Evolutionary conservation across 2,113 vertebrate genomes (phyloP).

Genomic region (human (Homo sapiens)): GRCh38 chr17:48425501-48426000

Average conservation of each 20-base stretch:
- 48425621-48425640: background rate
- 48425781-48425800: background rate
- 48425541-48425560: background rate
- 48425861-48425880: background rate
- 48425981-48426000: background rate
- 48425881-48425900: background rate
- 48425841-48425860: background rate
- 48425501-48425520: background rate
- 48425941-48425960: background rate
- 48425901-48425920: background rate
- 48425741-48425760: background rate
- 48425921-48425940: background rate
- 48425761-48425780: background rate
- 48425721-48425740: background rate
- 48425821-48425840: background rate
- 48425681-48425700: constrained; percentile 7
- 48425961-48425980: background rate
- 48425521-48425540: background rate
- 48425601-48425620: background rate
- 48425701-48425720: constrained; percentile 8
- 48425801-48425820: background rate
- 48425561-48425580: background rate
- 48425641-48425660: background rate
- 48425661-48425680: background rate
- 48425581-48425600: background rate